phyloP scores from a whole-genome alignment of 2,113 vertebrate species.

The Nematolebias whitei region DNA sequence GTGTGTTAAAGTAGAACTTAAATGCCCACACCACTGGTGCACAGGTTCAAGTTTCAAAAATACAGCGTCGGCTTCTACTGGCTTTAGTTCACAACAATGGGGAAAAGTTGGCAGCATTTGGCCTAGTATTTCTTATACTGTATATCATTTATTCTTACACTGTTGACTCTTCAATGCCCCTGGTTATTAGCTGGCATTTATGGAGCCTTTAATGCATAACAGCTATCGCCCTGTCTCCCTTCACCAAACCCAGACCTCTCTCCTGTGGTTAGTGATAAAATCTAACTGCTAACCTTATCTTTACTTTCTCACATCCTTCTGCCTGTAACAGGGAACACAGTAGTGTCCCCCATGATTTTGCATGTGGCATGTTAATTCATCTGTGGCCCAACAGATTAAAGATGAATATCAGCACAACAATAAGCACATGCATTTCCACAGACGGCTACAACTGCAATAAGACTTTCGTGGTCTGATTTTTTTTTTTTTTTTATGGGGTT shows the following conservation, averaged over 20 bases:
- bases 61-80: no score
- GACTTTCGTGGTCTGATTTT: conserved; percentile 28
- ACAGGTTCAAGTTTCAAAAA: no score
- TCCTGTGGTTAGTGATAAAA: conserved; percentile 74
- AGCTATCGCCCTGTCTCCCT: conserved; percentile 31
- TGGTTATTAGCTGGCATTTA: conserved; percentile 55
- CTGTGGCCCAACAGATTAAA: conserved; percentile 68
- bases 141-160: no score
- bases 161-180: conserved; percentile 11
- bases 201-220: conserved; percentile 57
- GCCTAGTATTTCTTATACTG: no score
- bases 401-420: conserved; percentile 69
- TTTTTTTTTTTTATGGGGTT: not conserved
- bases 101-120: no score
- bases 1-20: no score
- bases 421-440: conserved; percentile 58
- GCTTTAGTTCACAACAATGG: no score
- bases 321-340: conserved; percentile 47
- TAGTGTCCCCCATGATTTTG: conserved; percentile 59
- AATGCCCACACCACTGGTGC: no score
- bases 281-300: conserved; percentile 77
- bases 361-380: conserved; percentile 67
- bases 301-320: conserved; percentile 34
- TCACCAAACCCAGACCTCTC: conserved; percentile 46
- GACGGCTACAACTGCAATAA: conserved; percentile 47